These are phyloP conservation scores for Chelonoidis abingdonii DNA, from an alignment of 2,113 vertebrate genomes.

Conservation along the genomic window DNA sequence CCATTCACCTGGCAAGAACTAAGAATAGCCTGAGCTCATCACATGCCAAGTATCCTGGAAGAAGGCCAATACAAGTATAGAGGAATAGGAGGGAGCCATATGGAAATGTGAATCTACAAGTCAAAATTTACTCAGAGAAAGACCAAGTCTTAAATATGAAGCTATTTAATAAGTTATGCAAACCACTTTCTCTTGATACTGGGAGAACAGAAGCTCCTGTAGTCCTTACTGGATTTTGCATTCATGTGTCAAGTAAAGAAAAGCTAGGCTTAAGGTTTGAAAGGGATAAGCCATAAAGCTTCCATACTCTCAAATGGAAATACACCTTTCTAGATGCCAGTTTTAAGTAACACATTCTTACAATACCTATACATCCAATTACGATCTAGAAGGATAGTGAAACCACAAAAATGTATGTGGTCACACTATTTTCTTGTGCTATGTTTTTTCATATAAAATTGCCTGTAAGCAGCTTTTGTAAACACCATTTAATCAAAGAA, in stretches of 20 bases:
- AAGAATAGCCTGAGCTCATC: not conserved
- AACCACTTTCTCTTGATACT: not conserved
- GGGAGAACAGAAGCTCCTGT: not conserved
- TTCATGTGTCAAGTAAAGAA: not conserved
- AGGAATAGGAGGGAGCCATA: not conserved
- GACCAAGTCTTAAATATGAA: not conserved
- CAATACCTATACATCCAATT: not conserved
- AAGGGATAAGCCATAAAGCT: not conserved
- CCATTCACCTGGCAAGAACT: constrained; percentile 1
- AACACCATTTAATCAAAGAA: not conserved
- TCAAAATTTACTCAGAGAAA: not conserved
- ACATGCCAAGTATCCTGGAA: not conserved
- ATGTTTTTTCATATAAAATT: not conserved
- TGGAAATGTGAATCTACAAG: too few species aligned
- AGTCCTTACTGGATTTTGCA: not conserved
- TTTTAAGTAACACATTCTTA: not conserved
- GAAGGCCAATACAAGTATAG: not conserved
- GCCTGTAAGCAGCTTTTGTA: not conserved
- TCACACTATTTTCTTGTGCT: not conserved
- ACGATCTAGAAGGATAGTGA: not conserved
- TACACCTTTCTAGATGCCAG: not conserved
- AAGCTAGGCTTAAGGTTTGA: not conserved
- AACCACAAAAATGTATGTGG: not conserved
- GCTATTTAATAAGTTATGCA: not conserved
- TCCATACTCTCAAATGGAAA: not conserved